Evolutionary conservation across 2,888 invertebrate genomes (phyloP).

Genomic region (Chrysolina haemoptera): DNA sequence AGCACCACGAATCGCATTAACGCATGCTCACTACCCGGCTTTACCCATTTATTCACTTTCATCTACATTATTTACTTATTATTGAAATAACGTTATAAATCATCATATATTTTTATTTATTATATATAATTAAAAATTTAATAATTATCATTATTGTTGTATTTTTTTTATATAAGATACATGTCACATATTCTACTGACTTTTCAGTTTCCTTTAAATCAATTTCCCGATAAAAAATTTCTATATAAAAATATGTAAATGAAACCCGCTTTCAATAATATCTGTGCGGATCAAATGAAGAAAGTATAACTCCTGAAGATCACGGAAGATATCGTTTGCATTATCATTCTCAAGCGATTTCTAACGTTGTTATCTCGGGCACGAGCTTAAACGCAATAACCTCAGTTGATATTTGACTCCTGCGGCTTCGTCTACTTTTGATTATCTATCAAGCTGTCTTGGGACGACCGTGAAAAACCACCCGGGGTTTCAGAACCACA

Average conservation of each 20-base stretch:
- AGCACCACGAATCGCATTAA: too few relatives aligned
- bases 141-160: too few relatives aligned
- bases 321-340: conserved; percentile 29
- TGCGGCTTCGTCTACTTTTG: conserved; percentile 42
- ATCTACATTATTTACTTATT: too few relatives aligned
- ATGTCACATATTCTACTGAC: too few relatives aligned
- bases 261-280: neutral
- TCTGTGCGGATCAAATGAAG: conserved; percentile 6
- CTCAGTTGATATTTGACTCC: conserved; percentile 42
- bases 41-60: too few relatives aligned
- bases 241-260: neutral
- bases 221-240: too few relatives aligned
- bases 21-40: too few relatives aligned
- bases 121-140: too few relatives aligned
- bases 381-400: conserved; percentile 46
- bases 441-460: conserved; percentile 42
- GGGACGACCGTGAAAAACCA: conserved; percentile 48
- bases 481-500: conserved; percentile 47
- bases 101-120: too few relatives aligned
- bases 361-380: conserved; percentile 43
- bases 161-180: too few relatives aligned
- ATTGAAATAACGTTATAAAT: too few relatives aligned
- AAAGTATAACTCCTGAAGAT: conserved; percentile 5
- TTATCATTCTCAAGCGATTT: conserved; percentile 42
- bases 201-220: too few relatives aligned